These are phyloP conservation scores for Alloplasta piceator DNA, from an alignment of 2,888 invertebrate genomes.

Conservation along the genomic window DNA sequence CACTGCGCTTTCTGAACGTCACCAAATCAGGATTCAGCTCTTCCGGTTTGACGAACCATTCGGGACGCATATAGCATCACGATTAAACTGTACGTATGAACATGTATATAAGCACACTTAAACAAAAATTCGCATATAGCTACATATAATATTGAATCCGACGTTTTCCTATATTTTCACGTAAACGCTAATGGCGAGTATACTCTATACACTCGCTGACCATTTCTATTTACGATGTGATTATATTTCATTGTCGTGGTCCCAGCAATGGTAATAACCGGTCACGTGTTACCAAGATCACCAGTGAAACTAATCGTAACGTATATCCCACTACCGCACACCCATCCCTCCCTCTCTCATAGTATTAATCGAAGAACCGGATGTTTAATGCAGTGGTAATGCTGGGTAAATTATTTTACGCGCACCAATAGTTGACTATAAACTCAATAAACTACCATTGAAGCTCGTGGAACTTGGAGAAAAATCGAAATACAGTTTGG, in stretches of 20 bases:
- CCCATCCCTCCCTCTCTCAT: neutral
- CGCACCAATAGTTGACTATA: neutral
- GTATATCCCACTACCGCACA: conserved; percentile 10
- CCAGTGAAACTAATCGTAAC: conserved; percentile 66
- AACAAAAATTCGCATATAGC: conserved; percentile 29
- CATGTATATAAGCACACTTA: neutral
- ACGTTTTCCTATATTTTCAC: conserved; percentile 51
- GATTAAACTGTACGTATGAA: conserved; percentile 15
- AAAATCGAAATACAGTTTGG: no score
- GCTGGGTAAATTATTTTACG: conserved; percentile 35
- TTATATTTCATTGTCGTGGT: conserved; percentile 17
- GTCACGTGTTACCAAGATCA: conserved; percentile 66
- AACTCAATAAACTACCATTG: neutral
- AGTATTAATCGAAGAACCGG: conserved; percentile 17
- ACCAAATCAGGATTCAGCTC: conserved; percentile 81
- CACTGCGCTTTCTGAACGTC: conserved; percentile 65
- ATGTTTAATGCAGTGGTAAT: conserved; percentile 39
- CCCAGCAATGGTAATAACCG: conserved; percentile 56
- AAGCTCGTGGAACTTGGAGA: no score
- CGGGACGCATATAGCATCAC: conserved; percentile 47
- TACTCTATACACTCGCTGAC: conserved; percentile 28
- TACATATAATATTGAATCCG: conserved; percentile 38
- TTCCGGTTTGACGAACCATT: conserved; percentile 75
- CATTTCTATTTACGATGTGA: conserved; percentile 3
- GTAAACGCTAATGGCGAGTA: conserved; percentile 55